A percentile compares a stretch with the other conserved stretches of the same genome.
These are phyloP conservation scores for Emydoidea blandingii DNA, from an alignment of 2,797 vertebrate species.

Conservation along the genomic window DNA sequence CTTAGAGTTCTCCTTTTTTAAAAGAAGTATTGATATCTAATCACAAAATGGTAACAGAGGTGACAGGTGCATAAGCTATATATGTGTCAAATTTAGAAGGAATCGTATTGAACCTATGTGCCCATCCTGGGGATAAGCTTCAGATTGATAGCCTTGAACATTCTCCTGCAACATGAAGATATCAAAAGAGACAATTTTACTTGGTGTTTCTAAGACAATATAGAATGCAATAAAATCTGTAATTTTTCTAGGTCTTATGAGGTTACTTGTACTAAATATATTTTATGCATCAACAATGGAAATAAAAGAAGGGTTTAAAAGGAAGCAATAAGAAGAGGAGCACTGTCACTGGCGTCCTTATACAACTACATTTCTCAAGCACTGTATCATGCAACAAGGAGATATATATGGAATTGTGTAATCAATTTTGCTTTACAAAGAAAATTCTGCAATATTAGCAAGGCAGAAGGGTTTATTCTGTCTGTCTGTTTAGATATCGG, in stretches of 20 bases:
- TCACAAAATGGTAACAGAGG: neutral
- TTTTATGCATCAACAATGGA: rapidly evolving
- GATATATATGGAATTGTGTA: neutral
- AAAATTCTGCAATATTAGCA: neutral
- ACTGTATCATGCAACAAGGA: neutral
- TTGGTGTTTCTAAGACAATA: neutral
- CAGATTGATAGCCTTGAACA: neutral
- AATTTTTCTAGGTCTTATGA: neutral
- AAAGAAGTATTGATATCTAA: neutral
- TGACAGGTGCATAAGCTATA: neutral
- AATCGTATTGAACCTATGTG: neutral
- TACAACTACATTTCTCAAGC: neutral
- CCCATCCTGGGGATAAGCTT: neutral
- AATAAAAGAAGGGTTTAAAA: neutral
- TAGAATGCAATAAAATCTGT: neutral
- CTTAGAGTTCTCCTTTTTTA: neutral
- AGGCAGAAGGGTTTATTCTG: neutral
- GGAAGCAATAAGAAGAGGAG: neutral
- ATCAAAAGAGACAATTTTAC: neutral
- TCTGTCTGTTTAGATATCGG: neutral
- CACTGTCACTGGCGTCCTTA: rapidly evolving
- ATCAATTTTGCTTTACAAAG: neutral
- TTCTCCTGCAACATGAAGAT: neutral
- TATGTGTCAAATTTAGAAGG: neutral
- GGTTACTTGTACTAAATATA: neutral